Evolutionary conservation across 2,888 invertebrate species (phyloP).

Genomic region (Agrochola macilenta): DNA sequence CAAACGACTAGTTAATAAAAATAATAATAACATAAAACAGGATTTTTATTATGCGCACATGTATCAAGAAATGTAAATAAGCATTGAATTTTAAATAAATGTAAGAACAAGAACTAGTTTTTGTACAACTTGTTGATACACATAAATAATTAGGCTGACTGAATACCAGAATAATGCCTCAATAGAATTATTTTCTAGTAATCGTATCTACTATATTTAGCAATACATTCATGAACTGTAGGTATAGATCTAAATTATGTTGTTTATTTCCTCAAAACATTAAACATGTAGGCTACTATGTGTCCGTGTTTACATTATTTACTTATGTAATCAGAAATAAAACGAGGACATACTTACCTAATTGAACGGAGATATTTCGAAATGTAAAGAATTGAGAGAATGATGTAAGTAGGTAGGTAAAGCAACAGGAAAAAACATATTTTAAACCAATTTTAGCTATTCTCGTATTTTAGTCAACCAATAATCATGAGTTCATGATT

Average conservation of each 20-base stretch:
- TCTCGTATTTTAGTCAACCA: too few relatives aligned
- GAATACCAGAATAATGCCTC: neutral
- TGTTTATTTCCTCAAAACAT: constrained; percentile 47
- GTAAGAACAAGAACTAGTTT: constrained; percentile 32
- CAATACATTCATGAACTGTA: neutral
- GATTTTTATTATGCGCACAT: neutral
- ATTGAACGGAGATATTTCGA: constrained; percentile 45
- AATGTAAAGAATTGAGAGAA: constrained; percentile 33
- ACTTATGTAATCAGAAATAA: constrained; percentile 60
- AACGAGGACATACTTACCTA: constrained; percentile 58
- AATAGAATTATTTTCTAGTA: neutral
- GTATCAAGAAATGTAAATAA: constrained; percentile 26
- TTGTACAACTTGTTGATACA: constrained; percentile 17
- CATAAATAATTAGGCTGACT: neutral
- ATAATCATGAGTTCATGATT: too few relatives aligned
- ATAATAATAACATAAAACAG: neutral
- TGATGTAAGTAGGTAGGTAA: constrained; percentile 15
- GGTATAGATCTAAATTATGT: constrained; percentile 12
- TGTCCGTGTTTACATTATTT: constrained; percentile 45
- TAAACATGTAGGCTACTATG: constrained; percentile 25
- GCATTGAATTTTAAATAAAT: constrained; percentile 5
- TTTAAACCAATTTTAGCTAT: neutral
- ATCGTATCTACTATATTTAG: neutral
- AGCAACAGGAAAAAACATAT: neutral
- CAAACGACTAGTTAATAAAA: constrained; percentile 8